Evolutionary conservation across 2,888 invertebrate genomes (phyloP).

Genomic region (Phytoseiulus persimilis): DNA sequence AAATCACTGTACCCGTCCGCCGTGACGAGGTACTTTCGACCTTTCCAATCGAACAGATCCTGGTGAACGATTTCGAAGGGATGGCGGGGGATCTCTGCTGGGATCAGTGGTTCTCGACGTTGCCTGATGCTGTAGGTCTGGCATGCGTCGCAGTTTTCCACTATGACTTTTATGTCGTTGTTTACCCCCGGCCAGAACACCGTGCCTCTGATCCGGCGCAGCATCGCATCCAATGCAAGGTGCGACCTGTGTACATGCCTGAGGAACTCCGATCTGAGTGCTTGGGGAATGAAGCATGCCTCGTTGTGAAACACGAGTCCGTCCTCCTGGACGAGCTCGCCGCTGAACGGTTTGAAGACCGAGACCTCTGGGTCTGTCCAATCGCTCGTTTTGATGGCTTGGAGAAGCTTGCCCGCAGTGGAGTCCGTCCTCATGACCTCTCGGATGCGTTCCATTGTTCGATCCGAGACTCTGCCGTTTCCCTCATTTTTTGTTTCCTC

Average conservation of each 20-base stretch:
- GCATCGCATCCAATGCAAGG: constrained; percentile 39
- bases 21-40: not conserved
- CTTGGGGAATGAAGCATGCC: not conserved
- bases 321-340: not conserved
- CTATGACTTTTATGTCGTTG: not conserved
- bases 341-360: not conserved
- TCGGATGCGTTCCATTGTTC: not conserved
- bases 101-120: not conserved
- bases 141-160: not conserved
- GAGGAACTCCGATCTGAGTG: not conserved
- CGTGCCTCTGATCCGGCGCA: constrained; percentile 39
- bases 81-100: not conserved
- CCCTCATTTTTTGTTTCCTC: not conserved
- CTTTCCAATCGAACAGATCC: not conserved
- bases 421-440: not conserved
- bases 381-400: not conserved
- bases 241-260: constrained; percentile 15
- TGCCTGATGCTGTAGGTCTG: not conserved
- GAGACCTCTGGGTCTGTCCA: not conserved
- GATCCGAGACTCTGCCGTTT: not conserved
- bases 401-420: not conserved
- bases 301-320: not conserved
- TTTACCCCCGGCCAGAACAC: constrained; percentile 41
- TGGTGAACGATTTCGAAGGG: not conserved
- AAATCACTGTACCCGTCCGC: constrained; percentile 6